These are phyloP conservation scores for Archocentrus centrarchus DNA, from an alignment of 2,113 vertebrate species.

Conservation along the genomic window DNA sequence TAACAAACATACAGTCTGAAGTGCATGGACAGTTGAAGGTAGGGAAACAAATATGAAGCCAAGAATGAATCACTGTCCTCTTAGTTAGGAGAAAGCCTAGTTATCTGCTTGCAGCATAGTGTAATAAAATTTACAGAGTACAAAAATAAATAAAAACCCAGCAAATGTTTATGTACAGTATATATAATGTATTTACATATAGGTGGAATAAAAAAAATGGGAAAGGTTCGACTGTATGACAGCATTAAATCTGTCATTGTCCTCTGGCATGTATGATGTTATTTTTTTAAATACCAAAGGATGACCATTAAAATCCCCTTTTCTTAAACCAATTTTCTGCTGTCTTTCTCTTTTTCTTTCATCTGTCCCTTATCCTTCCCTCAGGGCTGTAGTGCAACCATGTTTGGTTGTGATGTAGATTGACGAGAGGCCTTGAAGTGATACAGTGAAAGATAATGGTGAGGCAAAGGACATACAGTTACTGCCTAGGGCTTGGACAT, in stretches of 20 bases:
- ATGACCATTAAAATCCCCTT: slow-evolving; percentile 23
- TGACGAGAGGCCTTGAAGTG: slow-evolving; percentile 43
- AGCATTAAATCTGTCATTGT: background rate
- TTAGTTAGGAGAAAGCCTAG: background rate
- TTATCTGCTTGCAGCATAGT: background rate
- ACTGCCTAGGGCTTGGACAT: background rate
- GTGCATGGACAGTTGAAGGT: background rate
- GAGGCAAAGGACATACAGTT: slow-evolving; percentile 4
- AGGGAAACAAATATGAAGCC: slow-evolving; percentile 3
- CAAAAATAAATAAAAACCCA: background rate
- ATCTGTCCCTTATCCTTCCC: slow-evolving; percentile 23
- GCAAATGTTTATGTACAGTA: background rate
- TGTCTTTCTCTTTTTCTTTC: slow-evolving; percentile 17
- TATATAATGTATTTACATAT: background rate
- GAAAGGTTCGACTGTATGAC: background rate
- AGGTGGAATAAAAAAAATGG: background rate
- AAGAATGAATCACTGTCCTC: background rate
- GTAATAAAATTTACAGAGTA: background rate
- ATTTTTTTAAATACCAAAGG: slow-evolving; percentile 5
- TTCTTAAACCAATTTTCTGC: slow-evolving; percentile 20
- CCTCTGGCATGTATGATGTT: slow-evolving; percentile 5
- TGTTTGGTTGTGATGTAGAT: slow-evolving; percentile 53
- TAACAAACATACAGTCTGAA: background rate
- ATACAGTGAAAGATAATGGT: slow-evolving; percentile 35
- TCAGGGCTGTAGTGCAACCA: background rate